These are phyloP conservation scores for Embidobia sp. DNA, from an alignment of 2,888 invertebrate species.

Conservation along the genomic window DNA sequence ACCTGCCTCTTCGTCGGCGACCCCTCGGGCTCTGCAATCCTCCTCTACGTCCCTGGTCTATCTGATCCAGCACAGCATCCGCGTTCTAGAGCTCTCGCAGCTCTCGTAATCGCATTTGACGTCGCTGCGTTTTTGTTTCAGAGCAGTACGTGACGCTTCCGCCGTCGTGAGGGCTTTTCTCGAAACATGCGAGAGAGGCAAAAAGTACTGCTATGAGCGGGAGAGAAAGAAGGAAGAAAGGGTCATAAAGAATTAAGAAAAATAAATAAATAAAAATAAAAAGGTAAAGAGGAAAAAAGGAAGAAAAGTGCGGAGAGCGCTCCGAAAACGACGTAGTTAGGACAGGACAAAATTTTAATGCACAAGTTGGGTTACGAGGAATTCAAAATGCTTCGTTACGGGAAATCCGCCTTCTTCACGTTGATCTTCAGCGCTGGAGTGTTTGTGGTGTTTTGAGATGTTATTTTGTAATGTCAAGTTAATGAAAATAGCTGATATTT, in stretches of 20 bases:
- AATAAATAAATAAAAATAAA: slow-evolving; percentile 34
- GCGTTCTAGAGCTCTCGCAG: slow-evolving; percentile 80
- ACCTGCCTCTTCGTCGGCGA: slow-evolving; percentile 61
- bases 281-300: no score
- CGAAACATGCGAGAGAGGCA: slow-evolving; percentile 72
- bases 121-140: slow-evolving; percentile 81
- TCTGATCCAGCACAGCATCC: slow-evolving; percentile 79
- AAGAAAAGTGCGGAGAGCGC: no score
- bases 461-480: no score
- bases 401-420: no score
- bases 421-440: no score
- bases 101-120: slow-evolving; percentile 81
- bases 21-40: slow-evolving; percentile 65
- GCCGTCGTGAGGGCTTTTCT: slow-evolving; percentile 75
- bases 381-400: no score
- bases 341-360: no score
- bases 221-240: slow-evolving; percentile 56
- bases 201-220: slow-evolving; percentile 55
- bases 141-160: slow-evolving; percentile 81
- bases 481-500: no score
- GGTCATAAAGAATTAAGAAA: slow-evolving; percentile 58
- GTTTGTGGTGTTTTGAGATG: no score
- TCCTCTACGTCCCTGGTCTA: slow-evolving; percentile 67
- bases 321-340: no score
- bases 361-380: no score